Percentiles rank a stretch among this genome's conserved stretches.
Conservation (phyloP, 1,140 invertebrate species). For the Drosophila varians region DNA sequence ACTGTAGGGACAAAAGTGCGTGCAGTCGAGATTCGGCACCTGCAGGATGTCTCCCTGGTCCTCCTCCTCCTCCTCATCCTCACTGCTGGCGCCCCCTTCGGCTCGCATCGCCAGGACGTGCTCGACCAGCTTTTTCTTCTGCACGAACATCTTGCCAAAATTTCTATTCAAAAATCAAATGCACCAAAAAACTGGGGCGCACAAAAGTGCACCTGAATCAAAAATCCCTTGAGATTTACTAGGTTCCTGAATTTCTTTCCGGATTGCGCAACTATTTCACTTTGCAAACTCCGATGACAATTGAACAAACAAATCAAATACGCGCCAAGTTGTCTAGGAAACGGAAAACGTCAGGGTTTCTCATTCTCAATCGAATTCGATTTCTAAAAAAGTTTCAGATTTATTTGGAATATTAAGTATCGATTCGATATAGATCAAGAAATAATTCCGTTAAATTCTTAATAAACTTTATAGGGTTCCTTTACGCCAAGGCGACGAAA, state of each 20-base stretch:
- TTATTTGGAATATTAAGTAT: no score
- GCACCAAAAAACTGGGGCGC: conserved; percentile 12
- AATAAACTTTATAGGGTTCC: no score
- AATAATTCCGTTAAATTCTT: no score
- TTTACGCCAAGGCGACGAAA: no score
- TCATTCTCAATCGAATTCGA: not conserved
- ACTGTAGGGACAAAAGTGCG: conserved; percentile 7
- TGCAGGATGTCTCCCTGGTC: conserved; percentile 80
- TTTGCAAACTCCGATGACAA: not conserved
- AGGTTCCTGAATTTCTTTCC: not conserved
- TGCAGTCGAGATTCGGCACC: conserved; percentile 55
- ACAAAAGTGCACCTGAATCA: conserved; percentile 10
- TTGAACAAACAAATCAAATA: conserved; percentile 24
- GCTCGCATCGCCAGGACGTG: conserved; percentile 75
- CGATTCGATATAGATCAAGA: no score
- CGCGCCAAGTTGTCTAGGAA: conserved; percentile 17
- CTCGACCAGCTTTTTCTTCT: conserved; percentile 80
- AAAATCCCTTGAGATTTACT: conserved; percentile 63
- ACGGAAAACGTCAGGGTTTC: not conserved
- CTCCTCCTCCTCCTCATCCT: conserved; percentile 77
- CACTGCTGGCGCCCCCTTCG: conserved; percentile 55
- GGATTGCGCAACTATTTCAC: conserved; percentile 15
- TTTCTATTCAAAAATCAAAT: conserved; percentile 53
- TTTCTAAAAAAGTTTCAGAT: no score
- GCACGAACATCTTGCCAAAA: conserved; percentile 67